These are phyloP conservation scores for Pipistrellus kuhlii DNA, from an alignment of 2,797 vertebrate genomes.

Conservation along the genomic window DNA sequence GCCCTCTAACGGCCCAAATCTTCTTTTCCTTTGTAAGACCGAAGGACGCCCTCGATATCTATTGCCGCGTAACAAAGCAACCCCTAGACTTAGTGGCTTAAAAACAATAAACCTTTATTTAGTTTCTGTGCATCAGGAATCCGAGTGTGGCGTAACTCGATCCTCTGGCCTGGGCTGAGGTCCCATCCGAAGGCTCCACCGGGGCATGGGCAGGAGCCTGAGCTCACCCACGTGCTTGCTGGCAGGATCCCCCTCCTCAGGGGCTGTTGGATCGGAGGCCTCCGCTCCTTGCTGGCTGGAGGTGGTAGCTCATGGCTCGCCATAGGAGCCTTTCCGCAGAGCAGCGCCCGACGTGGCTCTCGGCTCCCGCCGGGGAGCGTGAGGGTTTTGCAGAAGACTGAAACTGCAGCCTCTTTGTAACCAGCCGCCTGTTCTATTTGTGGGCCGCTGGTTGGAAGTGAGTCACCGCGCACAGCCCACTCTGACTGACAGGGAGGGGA, in stretches of 20 bases:
- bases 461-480: not conserved
- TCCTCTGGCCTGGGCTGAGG: not conserved
- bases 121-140: not conserved
- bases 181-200: not conserved
- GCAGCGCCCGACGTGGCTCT: not conserved
- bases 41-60: not conserved
- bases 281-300: not conserved
- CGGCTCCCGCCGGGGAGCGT: not conserved
- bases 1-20: not conserved
- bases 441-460: not conserved
- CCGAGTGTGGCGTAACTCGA: not conserved
- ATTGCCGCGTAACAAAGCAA: not conserved
- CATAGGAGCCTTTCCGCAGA: not conserved
- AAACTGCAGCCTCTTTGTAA: not conserved
- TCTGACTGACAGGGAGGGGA: not conserved
- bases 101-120: not conserved
- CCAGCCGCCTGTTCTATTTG: not conserved
- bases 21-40: not conserved
- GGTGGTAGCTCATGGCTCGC: not conserved
- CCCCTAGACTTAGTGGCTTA: not conserved
- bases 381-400: not conserved
- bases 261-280: not conserved
- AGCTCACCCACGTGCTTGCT: accelerated
- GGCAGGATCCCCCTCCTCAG: not conserved
- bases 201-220: not conserved